Evolutionary conservation across 2,797 vertebrate genomes (phyloP).

Genomic region (Manis crassicaudata): DNA sequence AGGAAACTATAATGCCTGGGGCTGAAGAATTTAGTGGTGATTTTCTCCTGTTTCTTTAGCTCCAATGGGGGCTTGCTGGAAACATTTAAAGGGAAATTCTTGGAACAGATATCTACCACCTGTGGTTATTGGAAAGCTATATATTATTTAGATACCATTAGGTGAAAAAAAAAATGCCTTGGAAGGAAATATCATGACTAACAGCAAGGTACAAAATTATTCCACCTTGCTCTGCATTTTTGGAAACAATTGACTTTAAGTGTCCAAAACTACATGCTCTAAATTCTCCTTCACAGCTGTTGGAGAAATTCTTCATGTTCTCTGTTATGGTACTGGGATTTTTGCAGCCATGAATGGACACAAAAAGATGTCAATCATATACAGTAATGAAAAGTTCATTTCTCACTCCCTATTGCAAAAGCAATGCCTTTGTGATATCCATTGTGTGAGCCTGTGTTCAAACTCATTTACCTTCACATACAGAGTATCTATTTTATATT

Average conservation of each 20-base stretch:
- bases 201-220: slow-evolving; percentile 67
- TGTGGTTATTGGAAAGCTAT: slow-evolving; percentile 65
- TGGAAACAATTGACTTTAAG: slow-evolving; percentile 58
- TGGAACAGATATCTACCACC: slow-evolving; percentile 73
- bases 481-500: slow-evolving; percentile 71
- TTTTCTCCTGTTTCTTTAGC: slow-evolving; percentile 37
- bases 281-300: slow-evolving; percentile 61
- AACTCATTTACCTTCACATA: slow-evolving; percentile 52
- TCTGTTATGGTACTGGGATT: slow-evolving; percentile 46
- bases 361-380: slow-evolving; percentile 80
- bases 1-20: slow-evolving; percentile 21
- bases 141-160: slow-evolving; percentile 70
- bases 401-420: slow-evolving; percentile 71
- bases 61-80: slow-evolving; percentile 66
- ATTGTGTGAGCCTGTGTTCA: slow-evolving; percentile 56
- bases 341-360: slow-evolving; percentile 71
- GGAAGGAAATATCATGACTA: slow-evolving; percentile 70
- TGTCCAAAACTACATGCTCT: slow-evolving; percentile 40
- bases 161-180: slow-evolving; percentile 32
- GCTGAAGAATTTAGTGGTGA: not conserved
- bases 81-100: slow-evolving; percentile 68
- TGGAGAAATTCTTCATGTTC: slow-evolving; percentile 59
- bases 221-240: slow-evolving; percentile 61
- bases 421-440: slow-evolving; percentile 50
- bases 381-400: slow-evolving; percentile 73